Conservation (phyloP, 2,888 invertebrate species). For the Amphipoea oculea region DNA sequence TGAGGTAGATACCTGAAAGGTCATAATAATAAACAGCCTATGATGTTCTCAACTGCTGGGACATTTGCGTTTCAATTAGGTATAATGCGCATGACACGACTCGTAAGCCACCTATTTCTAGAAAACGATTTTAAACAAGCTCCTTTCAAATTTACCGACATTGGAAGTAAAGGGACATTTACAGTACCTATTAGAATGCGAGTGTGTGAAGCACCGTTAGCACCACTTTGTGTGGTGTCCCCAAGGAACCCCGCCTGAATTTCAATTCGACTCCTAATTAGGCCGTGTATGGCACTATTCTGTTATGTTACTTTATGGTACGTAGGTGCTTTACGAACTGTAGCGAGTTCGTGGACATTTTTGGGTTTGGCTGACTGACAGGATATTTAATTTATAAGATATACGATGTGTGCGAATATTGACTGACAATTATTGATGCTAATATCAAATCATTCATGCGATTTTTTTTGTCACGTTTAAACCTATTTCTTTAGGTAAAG, state of each 20-base stretch:
- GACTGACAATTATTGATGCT: slow-evolving; percentile 1
- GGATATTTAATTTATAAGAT: neutral
- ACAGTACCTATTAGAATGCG: slow-evolving; percentile 81
- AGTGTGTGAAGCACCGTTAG: slow-evolving; percentile 75
- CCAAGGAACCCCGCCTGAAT: slow-evolving; percentile 83
- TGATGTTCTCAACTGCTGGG: no score
- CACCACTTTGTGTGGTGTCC: slow-evolving; percentile 77
- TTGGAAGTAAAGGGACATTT: slow-evolving; percentile 74
- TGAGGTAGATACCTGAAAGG: neutral
- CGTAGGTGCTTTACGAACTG: neutral
- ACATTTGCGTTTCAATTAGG: slow-evolving; percentile 6
- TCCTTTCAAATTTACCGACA: slow-evolving; percentile 65
- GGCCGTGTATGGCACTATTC: slow-evolving; percentile 70
- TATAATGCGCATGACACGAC: neutral
- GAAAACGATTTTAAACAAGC: neutral
- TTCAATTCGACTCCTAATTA: slow-evolving; percentile 83
- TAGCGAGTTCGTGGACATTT: slow-evolving; percentile 21
- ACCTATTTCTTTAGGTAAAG: neutral
- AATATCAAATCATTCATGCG: neutral
- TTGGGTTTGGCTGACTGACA: slow-evolving; percentile 26
- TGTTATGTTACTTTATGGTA: slow-evolving; percentile 68
- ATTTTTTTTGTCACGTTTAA: neutral
- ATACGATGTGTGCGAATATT: neutral
- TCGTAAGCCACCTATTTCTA: neutral
- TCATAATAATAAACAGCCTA: neutral